These are phyloP conservation scores for Apodemia mormo DNA, from an alignment of 2,888 invertebrate genomes.

Conservation along the genomic window DNA sequence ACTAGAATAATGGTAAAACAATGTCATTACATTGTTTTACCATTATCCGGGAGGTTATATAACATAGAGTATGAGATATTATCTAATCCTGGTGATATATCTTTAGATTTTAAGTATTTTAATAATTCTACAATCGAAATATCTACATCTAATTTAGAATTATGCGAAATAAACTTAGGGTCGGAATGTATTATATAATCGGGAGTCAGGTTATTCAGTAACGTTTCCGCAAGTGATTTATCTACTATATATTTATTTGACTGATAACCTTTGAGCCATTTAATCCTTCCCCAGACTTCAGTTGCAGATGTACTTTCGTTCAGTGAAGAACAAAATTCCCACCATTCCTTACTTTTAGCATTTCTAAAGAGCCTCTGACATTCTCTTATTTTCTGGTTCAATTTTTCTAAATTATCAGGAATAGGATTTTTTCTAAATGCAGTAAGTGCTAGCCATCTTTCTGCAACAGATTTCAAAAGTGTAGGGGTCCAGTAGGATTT, in stretches of 20 bases:
- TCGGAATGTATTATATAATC: slow-evolving; percentile 16
- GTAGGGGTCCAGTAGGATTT: background rate
- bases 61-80: slow-evolving; percentile 25
- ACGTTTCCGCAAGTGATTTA: background rate
- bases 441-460: slow-evolving; percentile 10
- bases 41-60: slow-evolving; percentile 12
- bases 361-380: slow-evolving; percentile 13
- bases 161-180: slow-evolving; percentile 18
- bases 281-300: slow-evolving; percentile 23
- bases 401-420: slow-evolving; percentile 14
- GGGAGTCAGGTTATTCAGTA: slow-evolving; percentile 22
- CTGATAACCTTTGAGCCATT: slow-evolving; percentile 19
- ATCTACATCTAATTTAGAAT: slow-evolving; percentile 3
- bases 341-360: background rate
- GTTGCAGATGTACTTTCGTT: background rate
- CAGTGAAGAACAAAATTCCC: no score
- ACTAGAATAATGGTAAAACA: background rate
- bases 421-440: slow-evolving; percentile 20
- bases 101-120: slow-evolving; percentile 21
- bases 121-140: slow-evolving; percentile 18
- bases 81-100: slow-evolving; percentile 21
- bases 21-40: background rate
- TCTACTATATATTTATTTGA: background rate
- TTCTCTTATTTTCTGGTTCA: slow-evolving; percentile 10
- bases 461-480: slow-evolving; percentile 19